These are phyloP conservation scores for Paramormyrops hopkinsi DNA, from an alignment of 2,797 vertebrate species.

Conservation along the genomic window DNA sequence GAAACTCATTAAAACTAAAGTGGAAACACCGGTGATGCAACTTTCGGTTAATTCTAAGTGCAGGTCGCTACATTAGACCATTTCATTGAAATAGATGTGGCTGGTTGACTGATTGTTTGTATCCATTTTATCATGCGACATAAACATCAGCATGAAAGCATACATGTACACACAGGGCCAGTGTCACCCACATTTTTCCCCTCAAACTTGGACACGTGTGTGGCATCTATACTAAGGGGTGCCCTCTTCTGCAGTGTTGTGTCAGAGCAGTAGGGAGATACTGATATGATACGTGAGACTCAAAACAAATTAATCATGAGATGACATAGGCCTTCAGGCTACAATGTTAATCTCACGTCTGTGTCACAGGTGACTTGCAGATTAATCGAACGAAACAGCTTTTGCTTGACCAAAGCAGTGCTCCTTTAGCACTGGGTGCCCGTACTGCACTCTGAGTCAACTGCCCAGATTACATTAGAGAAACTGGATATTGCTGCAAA, in stretches of 20 bases:
- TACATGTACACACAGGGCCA: not conserved
- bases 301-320: not conserved
- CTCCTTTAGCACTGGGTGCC: not conserved
- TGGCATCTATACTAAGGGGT: not conserved
- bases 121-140: not conserved
- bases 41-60: not conserved
- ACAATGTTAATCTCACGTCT: not conserved
- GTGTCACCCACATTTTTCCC: not conserved
- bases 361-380: not conserved
- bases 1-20: not conserved
- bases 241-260: not conserved
- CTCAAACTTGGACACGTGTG: not conserved
- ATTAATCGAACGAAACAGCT: not conserved
- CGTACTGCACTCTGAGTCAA: not conserved
- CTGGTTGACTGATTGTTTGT: not conserved
- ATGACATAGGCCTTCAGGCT: not conserved
- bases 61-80: not conserved
- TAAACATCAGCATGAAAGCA: not conserved
- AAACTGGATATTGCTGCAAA: not conserved
- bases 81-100: not conserved
- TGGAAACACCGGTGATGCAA: not conserved
- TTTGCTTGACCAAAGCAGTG: not conserved
- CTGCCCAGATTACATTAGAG: not conserved
- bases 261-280: not conserved
- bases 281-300: not conserved